phyloP scores from a whole-genome alignment of 30 jellyfish, hydroid and myxozoan genomes.

The Morbakka virulenta region DNA sequence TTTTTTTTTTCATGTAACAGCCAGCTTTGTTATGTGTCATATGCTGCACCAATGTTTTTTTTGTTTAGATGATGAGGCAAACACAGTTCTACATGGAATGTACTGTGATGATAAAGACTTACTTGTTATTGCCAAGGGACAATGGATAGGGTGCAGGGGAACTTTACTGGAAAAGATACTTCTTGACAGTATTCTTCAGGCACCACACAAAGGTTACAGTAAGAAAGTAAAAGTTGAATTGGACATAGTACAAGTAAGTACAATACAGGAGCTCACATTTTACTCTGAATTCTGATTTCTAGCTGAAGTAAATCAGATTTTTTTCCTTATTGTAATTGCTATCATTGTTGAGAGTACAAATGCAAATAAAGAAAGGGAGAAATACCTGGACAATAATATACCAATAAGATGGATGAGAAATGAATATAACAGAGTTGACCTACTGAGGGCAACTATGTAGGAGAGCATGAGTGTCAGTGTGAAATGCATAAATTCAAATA shows the following conservation, averaged over 20 bases:
- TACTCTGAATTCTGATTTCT: neutral
- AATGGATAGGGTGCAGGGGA: constrained; percentile 76
- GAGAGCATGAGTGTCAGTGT: no score
- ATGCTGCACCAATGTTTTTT: neutral
- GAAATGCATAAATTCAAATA: no score
- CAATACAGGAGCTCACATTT: neutral
- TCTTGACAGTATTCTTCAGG: constrained; percentile 73
- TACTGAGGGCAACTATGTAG: no score
- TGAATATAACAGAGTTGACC: no score
- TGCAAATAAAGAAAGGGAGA: no score
- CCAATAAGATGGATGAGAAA: no score
- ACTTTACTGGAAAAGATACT: constrained; percentile 63
- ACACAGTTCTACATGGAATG: constrained; percentile 6
- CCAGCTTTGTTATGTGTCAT: neutral
- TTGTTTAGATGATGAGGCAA: neutral
- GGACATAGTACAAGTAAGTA: constrained; percentile 76
- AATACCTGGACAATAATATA: no score
- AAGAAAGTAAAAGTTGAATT: constrained; percentile 59
- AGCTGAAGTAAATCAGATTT: no score
- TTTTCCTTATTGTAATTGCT: no score
- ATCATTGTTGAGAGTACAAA: no score
- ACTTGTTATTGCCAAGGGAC: constrained; percentile 57
- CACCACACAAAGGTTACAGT: constrained; percentile 6
- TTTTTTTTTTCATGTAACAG: no score
- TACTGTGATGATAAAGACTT: constrained; percentile 57